These are phyloP conservation scores for Melanostoma mellinum DNA, from an alignment of 2,888 invertebrate species.

Conservation along the genomic window DNA sequence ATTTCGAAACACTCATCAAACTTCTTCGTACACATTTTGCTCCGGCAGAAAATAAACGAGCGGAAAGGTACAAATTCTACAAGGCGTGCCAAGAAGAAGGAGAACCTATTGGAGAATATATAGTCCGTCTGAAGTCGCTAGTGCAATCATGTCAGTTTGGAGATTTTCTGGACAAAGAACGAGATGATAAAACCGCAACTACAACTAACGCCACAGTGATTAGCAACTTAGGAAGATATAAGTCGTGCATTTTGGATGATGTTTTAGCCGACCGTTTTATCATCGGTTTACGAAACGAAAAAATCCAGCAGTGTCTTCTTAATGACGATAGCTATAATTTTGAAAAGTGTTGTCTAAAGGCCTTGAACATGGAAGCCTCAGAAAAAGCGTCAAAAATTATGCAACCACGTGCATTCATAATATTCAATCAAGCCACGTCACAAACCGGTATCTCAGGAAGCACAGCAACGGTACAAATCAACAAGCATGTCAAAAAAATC, in stretches of 20 bases:
- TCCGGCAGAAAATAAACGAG: constrained; percentile 58
- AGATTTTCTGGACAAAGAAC: constrained; percentile 13
- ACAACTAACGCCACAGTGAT: not conserved
- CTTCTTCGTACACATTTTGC: constrained; percentile 41
- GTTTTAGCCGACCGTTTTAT: no score
- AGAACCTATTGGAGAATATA: constrained; percentile 10
- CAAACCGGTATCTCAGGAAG: no score
- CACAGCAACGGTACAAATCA: not conserved
- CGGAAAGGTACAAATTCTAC: not conserved
- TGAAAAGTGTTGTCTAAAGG: constrained; percentile 14
- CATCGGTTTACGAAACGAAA: not conserved
- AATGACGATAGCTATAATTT: constrained; percentile 2
- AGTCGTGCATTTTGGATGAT: no score
- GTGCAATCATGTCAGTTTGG: constrained; percentile 13
- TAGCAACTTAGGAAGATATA: not conserved
- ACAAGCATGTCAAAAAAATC: constrained; percentile 3
- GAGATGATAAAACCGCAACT: not conserved
- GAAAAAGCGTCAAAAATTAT: constrained; percentile 28
- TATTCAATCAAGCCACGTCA: no score
- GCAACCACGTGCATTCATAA: constrained; percentile 2
- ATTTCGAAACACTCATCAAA: not conserved
- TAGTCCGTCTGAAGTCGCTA: constrained; percentile 1
- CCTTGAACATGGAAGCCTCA: constrained; percentile 6
- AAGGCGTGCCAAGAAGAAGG: constrained; percentile 19
- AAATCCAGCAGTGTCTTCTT: not conserved